Evolutionary conservation across 2,797 vertebrate genomes (phyloP).

Genomic region (Helicolenus hilgendorfi): DNA sequence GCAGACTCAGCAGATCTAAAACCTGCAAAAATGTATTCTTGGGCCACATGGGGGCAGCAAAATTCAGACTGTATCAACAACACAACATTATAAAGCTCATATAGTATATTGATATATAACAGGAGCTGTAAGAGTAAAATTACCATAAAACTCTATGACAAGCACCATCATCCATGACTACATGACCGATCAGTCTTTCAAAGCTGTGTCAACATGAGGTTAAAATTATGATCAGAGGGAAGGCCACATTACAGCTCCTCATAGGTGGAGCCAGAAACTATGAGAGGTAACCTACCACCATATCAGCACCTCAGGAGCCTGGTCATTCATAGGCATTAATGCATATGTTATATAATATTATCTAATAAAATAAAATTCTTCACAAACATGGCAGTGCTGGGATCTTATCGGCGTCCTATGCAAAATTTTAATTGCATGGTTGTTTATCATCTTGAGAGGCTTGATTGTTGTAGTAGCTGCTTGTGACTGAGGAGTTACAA

Average conservation of each 20-base stretch:
- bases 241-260: neutral
- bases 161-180: too few relatives aligned
- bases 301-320: neutral
- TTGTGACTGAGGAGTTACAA: slow-evolving; percentile 27
- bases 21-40: neutral
- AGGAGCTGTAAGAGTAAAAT: neutral
- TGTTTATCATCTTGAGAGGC: slow-evolving; percentile 1
- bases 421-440: slow-evolving; percentile 10
- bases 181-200: too few relatives aligned
- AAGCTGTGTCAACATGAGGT: neutral
- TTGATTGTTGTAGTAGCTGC: slow-evolving; percentile 17
- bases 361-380: neutral
- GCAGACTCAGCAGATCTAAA: neutral
- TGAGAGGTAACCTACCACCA: neutral
- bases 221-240: neutral
- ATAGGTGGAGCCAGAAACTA: neutral
- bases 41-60: neutral
- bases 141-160: too few relatives aligned
- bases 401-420: neutral
- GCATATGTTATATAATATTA: neutral
- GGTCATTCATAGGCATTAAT: neutral
- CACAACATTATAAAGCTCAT: neutral
- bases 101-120: neutral
- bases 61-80: neutral
- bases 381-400: neutral